Base-by-base conservation (phyloP, 1,140 invertebrate species). In the Drosophila micromelanica region DNA sequence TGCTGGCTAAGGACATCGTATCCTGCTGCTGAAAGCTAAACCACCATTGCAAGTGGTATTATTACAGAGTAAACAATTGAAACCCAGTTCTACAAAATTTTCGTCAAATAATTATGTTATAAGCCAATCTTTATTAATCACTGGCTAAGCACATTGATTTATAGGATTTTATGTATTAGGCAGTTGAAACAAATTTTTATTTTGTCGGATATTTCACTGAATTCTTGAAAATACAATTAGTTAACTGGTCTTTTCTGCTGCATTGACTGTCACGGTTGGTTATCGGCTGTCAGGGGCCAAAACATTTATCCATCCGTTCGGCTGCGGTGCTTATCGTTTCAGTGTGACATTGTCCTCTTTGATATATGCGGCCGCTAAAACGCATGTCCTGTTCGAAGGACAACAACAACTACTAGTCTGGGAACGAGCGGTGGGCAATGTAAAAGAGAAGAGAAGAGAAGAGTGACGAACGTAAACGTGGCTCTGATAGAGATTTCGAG, bases 401-500 rank as follows among this genome's bases (percentile, higher is more conserved):
- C 30, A 51, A 32, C 38, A 61, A 46, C 49, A 56, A 40, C 35
- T 17, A 56, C 60, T 64, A 27, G 15, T 40, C 42, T 60, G 72
- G 32, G 48, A 23, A 17, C 27, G 45, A 15, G 9, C 32, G 13
- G 52, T 9, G 12, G 5, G n/a, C 38, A 32, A 35, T 35, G 3
- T 12, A 5, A 23, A 35, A 30, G 42, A 11, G 40, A 12, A 38
- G 46, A 20, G 23, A 35, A 30, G 42, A 11, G 40, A 12, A 38
- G 46, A 20, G 23, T 27, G 60, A 46, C 20, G 27, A 68, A 74
- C 80, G 80, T 80, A 72, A 81, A 69, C 78, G 32, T 63, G 71
- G 60, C 75, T 70, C 65, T 76, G 72, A 73, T 70, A 69, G 79
- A 67, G 76, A 84, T 79, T 80, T 77, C 68, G 32, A 87, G 81